Evolutionary conservation across 2,113 vertebrate species (phyloP).

Genomic region (Tylochromis polylepis): DNA sequence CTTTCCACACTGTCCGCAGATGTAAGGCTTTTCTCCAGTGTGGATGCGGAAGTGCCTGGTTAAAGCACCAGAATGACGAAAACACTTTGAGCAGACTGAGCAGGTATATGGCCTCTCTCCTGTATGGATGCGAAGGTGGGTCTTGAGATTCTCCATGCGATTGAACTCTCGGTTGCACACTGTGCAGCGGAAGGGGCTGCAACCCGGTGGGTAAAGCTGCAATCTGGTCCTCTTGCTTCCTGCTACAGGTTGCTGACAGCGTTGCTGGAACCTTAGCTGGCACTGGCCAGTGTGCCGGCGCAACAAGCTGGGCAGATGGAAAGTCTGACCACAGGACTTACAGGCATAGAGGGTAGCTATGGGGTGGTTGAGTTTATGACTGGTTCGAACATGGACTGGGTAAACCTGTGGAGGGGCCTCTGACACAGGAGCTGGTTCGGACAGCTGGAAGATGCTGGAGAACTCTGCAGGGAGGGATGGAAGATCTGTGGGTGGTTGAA

Average conservation of each 20-base stretch:
- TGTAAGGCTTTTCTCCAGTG: conserved; percentile 71
- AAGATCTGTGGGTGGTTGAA: neutral
- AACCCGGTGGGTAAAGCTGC: conserved; percentile 66
- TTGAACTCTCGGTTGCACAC: conserved; percentile 72
- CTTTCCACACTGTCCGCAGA: conserved; percentile 70
- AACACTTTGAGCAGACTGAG: conserved; percentile 67
- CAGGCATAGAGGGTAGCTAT: conserved; percentile 25
- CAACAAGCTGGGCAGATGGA: conserved; percentile 61
- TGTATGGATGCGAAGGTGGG: conserved; percentile 72
- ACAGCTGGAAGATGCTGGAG: conserved; percentile 39
- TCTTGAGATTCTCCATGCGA: conserved; percentile 74
- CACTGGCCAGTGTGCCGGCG: conserved; percentile 61
- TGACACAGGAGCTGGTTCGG: neutral
- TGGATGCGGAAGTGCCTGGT: conserved; percentile 75
- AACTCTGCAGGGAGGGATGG: conserved; percentile 32
- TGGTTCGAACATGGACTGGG: conserved; percentile 21
- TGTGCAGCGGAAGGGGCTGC: conserved; percentile 67
- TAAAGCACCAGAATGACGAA: conserved; percentile 72
- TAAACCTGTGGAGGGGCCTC: conserved; percentile 22
- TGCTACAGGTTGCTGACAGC: neutral
- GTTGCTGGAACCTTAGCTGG: conserved; percentile 58
- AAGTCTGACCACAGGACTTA: conserved; percentile 62
- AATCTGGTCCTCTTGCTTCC: conserved; percentile 27
- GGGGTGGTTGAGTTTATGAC: neutral
- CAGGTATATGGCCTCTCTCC: conserved; percentile 72